Percentiles rank a stretch among this genome's conserved stretches.
Evolutionary conservation across 2,888 invertebrate species (phyloP).

Genomic region (Himalopsyche anomala): DNA sequence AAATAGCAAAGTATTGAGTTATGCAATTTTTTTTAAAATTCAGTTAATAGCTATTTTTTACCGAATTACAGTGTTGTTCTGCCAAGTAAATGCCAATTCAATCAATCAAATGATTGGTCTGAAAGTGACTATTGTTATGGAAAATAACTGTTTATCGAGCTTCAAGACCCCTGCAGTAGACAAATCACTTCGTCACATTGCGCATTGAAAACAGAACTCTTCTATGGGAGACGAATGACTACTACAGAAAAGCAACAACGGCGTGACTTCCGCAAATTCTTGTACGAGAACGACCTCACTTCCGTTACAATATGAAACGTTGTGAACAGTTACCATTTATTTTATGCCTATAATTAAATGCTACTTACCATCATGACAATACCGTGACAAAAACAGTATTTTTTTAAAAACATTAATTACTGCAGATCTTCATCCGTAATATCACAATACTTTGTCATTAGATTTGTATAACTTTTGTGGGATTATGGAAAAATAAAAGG

Average conservation of each 20-base stretch:
- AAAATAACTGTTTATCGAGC: neutral
- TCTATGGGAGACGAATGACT: constrained; percentile 23
- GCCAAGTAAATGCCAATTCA: too few species aligned
- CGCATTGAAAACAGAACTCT: constrained; percentile 37
- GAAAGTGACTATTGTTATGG: too few species aligned
- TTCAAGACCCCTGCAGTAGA: constrained; percentile 11
- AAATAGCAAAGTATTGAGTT: too few species aligned
- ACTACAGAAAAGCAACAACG: neutral
- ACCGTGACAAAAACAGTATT: neutral
- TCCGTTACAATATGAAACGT: constrained; percentile 34
- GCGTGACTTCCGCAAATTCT: constrained; percentile 34
- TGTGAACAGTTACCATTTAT: neutral
- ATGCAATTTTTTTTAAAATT: too few species aligned
- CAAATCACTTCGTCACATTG: constrained; percentile 32
- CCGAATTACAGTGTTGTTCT: too few species aligned
- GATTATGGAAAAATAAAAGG: too few species aligned
- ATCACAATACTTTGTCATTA: too few species aligned
- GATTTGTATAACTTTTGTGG: too few species aligned
- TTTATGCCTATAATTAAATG: neutral
- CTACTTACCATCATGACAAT: neutral
- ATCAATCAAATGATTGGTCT: too few species aligned
- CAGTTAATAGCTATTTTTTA: too few species aligned
- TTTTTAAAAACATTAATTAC: too few species aligned
- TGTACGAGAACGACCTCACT: constrained; percentile 27
- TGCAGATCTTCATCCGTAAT: too few species aligned